Conservation (phyloP, 2,113 vertebrate species). For the Phainopepla nitens region DNA sequence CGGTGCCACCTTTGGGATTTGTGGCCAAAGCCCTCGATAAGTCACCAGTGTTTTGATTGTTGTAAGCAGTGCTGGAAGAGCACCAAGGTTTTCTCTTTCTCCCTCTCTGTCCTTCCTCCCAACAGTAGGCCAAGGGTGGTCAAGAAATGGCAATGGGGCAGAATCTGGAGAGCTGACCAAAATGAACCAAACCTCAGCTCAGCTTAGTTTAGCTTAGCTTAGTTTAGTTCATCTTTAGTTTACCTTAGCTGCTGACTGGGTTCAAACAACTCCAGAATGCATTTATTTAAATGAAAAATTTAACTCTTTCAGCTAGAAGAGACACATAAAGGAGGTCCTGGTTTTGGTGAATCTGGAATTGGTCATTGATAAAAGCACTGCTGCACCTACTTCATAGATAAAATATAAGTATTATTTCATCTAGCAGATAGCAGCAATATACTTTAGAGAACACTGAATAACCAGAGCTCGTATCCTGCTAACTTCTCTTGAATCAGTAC, state of each 20-base stretch:
- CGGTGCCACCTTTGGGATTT: not conserved
- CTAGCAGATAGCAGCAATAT: not conserved
- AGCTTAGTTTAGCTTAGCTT: not conserved
- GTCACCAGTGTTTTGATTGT: not conserved
- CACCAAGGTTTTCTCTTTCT: not conserved
- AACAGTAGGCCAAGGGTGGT: not conserved
- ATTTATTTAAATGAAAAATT: not conserved
- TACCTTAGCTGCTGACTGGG: not conserved
- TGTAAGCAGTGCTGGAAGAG: not conserved
- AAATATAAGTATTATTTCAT: not conserved
- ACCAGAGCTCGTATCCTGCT: not conserved
- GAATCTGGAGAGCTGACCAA: not conserved
- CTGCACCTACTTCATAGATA: accelerated
- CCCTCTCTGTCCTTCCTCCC: not conserved
- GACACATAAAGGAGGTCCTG: not conserved
- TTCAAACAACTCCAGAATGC: not conserved
- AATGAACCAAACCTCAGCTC: not conserved
- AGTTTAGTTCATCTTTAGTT: not conserved
- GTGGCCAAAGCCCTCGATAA: not conserved
- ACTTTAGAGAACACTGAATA: not conserved
- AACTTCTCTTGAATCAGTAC: not conserved
- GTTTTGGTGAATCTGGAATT: not conserved
- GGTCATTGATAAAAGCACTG: not conserved
- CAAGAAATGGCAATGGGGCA: not conserved
- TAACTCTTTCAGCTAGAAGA: not conserved